A percentile compares a stretch with the other conserved stretches of the same genome.
Evolutionary conservation across 2,113 vertebrate species (phyloP).

Genomic region (Panurus biarmicus): DNA sequence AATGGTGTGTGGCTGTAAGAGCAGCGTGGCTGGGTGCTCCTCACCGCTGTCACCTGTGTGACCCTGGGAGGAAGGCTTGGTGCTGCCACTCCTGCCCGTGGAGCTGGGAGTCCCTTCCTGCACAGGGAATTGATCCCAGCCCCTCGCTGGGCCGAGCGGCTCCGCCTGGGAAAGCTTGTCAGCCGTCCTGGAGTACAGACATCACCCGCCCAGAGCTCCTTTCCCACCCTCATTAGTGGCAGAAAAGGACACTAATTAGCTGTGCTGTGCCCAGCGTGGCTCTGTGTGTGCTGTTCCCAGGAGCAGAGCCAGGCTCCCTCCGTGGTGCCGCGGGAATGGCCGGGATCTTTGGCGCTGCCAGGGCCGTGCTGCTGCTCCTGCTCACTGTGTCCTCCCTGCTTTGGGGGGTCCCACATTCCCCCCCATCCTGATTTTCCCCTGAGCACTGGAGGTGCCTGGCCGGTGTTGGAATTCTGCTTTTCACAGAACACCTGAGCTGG

Average conservation of each 20-base stretch:
- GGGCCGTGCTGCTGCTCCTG: not conserved
- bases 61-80: not conserved
- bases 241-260: slow-evolving; percentile 17
- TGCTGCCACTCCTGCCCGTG: fast-evolving
- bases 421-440: fast-evolving
- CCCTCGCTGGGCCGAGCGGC: not conserved
- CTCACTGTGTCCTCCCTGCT: fast-evolving
- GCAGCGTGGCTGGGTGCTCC: not conserved
- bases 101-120: not conserved
- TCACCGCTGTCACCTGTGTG: not conserved
- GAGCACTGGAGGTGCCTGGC: not conserved
- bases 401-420: fast-evolving
- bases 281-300: not conserved
- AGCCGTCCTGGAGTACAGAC: not conserved
- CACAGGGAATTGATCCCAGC: not conserved
- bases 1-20: not conserved
- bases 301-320: not conserved
- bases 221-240: slow-evolving; percentile 31
- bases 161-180: not conserved
- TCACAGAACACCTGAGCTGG: not conserved
- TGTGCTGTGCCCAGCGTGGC: not conserved
- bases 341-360: not conserved
- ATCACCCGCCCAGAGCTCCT: not conserved
- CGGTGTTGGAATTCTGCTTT: not conserved
- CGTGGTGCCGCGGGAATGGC: not conserved